Conservation (phyloP, 2,797 vertebrate species). For the Mionectes olivaceus region DNA sequence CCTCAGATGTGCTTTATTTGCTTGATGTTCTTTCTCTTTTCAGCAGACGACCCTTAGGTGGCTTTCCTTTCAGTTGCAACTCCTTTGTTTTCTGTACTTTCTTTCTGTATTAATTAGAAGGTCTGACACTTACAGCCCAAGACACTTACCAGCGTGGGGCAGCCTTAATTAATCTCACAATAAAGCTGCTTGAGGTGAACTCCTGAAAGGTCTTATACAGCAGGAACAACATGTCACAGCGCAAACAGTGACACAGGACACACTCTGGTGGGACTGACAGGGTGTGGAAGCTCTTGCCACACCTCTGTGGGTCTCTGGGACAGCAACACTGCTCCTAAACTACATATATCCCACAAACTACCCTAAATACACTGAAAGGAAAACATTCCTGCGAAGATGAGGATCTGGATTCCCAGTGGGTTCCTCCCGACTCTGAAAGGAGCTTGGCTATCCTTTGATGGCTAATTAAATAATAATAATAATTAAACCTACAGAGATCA, state of each 20-base stretch:
- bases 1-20: slow-evolving; percentile 42
- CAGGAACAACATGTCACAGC: background rate
- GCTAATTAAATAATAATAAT: background rate
- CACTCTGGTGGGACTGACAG: background rate
- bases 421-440: background rate
- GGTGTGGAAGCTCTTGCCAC: background rate
- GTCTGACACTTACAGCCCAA: slow-evolving; percentile 68
- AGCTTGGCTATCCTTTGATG: background rate
- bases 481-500: background rate
- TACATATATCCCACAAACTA: background rate
- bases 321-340: background rate
- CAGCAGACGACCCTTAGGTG: slow-evolving; percentile 24
- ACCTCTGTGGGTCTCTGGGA: background rate
- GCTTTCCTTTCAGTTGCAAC: slow-evolving; percentile 45
- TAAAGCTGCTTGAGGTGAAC: slow-evolving; percentile 16
- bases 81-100: slow-evolving; percentile 61
- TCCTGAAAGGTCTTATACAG: background rate
- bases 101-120: slow-evolving; percentile 77
- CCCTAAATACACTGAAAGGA: background rate
- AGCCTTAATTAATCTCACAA: slow-evolving; percentile 75
- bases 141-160: slow-evolving; percentile 72
- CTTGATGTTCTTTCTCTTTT: slow-evolving; percentile 45
- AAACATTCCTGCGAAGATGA: background rate
- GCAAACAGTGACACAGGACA: background rate
- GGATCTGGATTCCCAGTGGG: background rate